Percentiles rank a stretch among this genome's conserved stretches.
phyloP scores from a whole-genome alignment of 2,888 invertebrate genomes.

The Choristoneura rosaceana region DNA sequence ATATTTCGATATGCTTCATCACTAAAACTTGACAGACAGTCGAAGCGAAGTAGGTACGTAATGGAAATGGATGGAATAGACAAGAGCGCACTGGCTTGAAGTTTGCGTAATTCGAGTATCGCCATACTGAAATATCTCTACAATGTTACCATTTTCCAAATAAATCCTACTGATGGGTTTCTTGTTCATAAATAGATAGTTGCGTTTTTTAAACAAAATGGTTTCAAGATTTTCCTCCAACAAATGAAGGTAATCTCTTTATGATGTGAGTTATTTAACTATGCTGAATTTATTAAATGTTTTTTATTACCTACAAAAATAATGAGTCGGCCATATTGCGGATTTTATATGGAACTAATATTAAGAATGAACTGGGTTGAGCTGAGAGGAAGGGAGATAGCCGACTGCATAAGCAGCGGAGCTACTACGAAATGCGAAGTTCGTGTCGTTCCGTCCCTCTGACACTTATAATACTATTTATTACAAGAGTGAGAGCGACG shows the following conservation, averaged over 20 bases:
- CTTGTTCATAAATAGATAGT: not conserved
- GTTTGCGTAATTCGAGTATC: conserved; percentile 54
- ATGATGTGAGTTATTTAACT: not conserved
- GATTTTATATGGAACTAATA: conserved; percentile 1
- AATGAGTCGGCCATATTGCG: not conserved
- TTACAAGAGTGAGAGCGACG: no score
- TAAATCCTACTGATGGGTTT: not conserved
- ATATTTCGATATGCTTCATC: conserved; percentile 2
- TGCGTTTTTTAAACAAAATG: not conserved
- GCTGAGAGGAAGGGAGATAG: not conserved
- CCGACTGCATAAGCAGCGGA: not conserved
- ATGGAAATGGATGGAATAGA: conserved; percentile 11
- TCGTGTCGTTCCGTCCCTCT: no score
- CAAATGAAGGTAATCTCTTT: no score
- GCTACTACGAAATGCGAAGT: no score
- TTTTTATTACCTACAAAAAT: not conserved
- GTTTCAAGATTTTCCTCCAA: not conserved
- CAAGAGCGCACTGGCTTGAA: conserved; percentile 50
- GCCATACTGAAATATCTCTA: conserved; percentile 59
- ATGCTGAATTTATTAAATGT: not conserved
- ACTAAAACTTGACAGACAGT: conserved; percentile 34
- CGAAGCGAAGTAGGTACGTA: not conserved
- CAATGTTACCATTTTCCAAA: conserved; percentile 44
- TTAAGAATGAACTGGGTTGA: not conserved
- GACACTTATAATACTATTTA: no score